A percentile compares a stretch with the other conserved stretches of the same genome.
phyloP scores from a whole-genome alignment of 2,797 vertebrate genomes.

The Menidia menidia region DNA sequence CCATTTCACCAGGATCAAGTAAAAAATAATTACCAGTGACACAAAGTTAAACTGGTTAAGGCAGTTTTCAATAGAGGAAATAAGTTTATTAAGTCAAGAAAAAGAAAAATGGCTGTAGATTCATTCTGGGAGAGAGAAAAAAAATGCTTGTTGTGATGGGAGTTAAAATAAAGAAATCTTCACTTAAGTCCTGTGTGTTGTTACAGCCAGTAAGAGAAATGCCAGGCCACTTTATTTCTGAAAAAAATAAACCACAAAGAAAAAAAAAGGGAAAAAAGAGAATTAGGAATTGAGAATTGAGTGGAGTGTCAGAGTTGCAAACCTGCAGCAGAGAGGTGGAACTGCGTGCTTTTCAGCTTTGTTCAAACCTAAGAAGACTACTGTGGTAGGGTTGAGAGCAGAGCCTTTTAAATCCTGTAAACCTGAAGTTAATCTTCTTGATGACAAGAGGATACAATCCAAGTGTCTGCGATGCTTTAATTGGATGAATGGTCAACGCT shows the following conservation, averaged over 20 bases:
- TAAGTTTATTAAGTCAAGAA: background rate
- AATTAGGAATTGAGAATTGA: constrained; percentile 15
- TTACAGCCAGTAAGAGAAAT: constrained; percentile 53
- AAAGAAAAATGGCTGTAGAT: constrained; percentile 11
- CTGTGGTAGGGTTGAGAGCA: constrained; percentile 14
- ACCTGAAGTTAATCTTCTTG: constrained; percentile 57
- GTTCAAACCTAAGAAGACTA: constrained; percentile 43
- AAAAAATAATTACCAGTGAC: too few species aligned
- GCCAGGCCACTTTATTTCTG: constrained; percentile 50
- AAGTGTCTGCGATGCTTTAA: constrained; percentile 16
- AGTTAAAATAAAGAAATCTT: constrained; percentile 13
- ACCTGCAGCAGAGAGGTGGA: constrained; percentile 33
- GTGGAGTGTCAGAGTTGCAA: constrained; percentile 16
- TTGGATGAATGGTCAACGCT: background rate
- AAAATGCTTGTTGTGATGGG: constrained; percentile 32
- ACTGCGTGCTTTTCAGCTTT: constrained; percentile 26
- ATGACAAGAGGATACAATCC: constrained; percentile 34
- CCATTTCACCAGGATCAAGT: constrained; percentile 12
- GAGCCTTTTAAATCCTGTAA: constrained; percentile 53
- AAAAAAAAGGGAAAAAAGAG: background rate
- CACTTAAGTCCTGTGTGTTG: constrained; percentile 45
- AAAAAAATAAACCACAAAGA: constrained; percentile 32
- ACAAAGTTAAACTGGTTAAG: too few species aligned
- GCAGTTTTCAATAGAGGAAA: constrained; percentile 3
- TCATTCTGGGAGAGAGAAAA: constrained; percentile 31